Evolutionary conservation across 2,888 invertebrate species (phyloP).

Genomic region (Cheilosia soror): DNA sequence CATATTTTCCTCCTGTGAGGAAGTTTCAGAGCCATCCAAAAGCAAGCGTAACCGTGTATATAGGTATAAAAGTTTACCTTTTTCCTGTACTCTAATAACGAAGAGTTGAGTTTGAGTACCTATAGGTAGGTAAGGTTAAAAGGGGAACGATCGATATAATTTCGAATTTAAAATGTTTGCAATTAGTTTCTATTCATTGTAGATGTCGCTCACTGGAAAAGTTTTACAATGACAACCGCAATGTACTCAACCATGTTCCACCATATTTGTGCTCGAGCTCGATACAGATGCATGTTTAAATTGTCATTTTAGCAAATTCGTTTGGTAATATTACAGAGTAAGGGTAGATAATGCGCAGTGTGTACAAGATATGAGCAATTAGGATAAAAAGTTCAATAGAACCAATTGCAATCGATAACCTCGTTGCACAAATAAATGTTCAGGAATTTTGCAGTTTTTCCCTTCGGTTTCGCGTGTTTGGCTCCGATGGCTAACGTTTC

Average conservation of each 20-base stretch:
- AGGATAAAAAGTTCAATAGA: not conserved
- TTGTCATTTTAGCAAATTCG: not conserved
- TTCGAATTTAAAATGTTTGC: no score
- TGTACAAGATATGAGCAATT: constrained; percentile 1
- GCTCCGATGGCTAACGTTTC: not conserved
- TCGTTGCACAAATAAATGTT: not conserved
- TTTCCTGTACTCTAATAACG: no score
- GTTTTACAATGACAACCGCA: not conserved
- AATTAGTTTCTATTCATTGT: no score
- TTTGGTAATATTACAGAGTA: not conserved
- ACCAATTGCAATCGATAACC: not conserved
- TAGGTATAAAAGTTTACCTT: no score
- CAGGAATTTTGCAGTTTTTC: not conserved
- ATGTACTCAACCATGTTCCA: not conserved
- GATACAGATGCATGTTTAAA: not conserved
- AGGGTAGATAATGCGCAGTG: not conserved
- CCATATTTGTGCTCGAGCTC: not conserved
- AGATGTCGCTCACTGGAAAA: no score
- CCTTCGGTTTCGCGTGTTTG: not conserved
- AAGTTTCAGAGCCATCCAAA: no score
- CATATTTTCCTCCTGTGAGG: no score
- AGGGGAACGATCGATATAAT: no score
- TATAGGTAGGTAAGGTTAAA: no score
- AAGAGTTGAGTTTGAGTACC: no score
- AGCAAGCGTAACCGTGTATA: no score